A percentile compares a stretch with the other conserved stretches of the same genome.
Evolutionary conservation across 1,140 invertebrate species (phyloP).

Genomic region (Sycobia sp.): DNA sequence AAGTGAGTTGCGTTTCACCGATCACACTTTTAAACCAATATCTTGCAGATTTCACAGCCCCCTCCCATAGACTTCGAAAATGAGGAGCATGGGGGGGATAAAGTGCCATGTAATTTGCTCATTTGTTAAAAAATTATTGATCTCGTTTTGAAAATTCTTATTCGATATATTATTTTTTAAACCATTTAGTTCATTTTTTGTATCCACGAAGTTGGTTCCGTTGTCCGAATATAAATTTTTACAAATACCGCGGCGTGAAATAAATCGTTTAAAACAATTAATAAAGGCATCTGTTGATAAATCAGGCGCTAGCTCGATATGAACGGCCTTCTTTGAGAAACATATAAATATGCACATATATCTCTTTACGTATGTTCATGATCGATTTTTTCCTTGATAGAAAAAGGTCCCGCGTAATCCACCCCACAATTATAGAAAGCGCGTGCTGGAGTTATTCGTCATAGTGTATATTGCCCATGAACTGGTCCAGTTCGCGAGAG

Average conservation of each 20-base stretch:
- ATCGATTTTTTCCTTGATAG: background rate
- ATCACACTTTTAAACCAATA: slow-evolving; percentile 27
- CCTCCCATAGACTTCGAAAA: slow-evolving; percentile 49
- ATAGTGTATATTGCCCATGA: slow-evolving; percentile 42
- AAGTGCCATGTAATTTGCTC: slow-evolving; percentile 34
- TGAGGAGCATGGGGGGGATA: slow-evolving; percentile 43
- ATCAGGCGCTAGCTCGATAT: slow-evolving; percentile 29
- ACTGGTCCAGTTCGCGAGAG: slow-evolving; percentile 9
- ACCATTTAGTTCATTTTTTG: background rate
- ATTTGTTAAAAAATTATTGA: background rate
- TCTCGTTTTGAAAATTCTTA: background rate
- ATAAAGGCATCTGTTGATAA: slow-evolving; percentile 40
- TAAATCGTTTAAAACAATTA: slow-evolving; percentile 40
- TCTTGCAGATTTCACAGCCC: slow-evolving; percentile 42
- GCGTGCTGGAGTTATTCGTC: slow-evolving; percentile 22
- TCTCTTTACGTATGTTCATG: background rate
- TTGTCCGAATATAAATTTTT: slow-evolving; percentile 31
- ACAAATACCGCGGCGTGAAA: slow-evolving; percentile 29
- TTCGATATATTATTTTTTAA: background rate
- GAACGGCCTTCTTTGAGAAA: background rate
- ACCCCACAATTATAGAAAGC: slow-evolving; percentile 44
- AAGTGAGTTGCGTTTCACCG: background rate
- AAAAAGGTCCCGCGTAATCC: slow-evolving; percentile 38
- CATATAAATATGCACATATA: slow-evolving; percentile 8
- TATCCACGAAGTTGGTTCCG: slow-evolving; percentile 22